Base-by-base conservation (phyloP, 2,113 vertebrate species). In the Notarius lentiginosus region DNA sequence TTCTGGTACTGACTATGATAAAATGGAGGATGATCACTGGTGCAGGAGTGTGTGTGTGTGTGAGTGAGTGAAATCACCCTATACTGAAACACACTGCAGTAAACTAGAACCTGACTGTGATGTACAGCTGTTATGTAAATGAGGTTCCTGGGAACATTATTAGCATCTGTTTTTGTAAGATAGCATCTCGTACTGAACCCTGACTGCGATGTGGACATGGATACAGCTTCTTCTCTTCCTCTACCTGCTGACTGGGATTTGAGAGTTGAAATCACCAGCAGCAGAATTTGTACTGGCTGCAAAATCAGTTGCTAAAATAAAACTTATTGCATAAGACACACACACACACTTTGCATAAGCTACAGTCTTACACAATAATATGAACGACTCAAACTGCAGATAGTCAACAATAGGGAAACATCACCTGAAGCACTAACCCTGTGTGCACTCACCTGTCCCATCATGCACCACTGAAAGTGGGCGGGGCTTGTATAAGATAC, bases 311-410 rank as follows among this genome's bases (percentile, higher is more conserved):
- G n/a, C n/a, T 27, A 56, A 79, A 79, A 79, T 79, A 79, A 79
- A 56, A 79, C 14, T 0, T 56, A 41, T 79, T 79, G 15, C 76
- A 56, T 79, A 79, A 79, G 53, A 56, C 76, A 79, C 53, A 79
- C n/a, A 79, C 24, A 77, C 73, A 76, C 73, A 18, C n/a, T 56
- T 30, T 79, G 53, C 53, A 79, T 79, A 79, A 79, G 14, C 76
- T 56, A 56, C 51, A 30, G 27, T 30, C 15, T 79, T 55, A 30
- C 53, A 30, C 24, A 79, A 79, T 17, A 7, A 30, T 17, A 76
- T 22, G 49, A 49, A 75, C 41, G 22, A 75, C 41, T 4, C 47
- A 77, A 53, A 77, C 75, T 53, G 75, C 12, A 77, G 49, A 56
- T 18, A 17, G n/a, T 30, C 7, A 30, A 30, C 17, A 30, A 55